These are phyloP conservation scores for Dendrolimus pini DNA, from an alignment of 2,888 invertebrate genomes.

Conservation along the genomic window DNA sequence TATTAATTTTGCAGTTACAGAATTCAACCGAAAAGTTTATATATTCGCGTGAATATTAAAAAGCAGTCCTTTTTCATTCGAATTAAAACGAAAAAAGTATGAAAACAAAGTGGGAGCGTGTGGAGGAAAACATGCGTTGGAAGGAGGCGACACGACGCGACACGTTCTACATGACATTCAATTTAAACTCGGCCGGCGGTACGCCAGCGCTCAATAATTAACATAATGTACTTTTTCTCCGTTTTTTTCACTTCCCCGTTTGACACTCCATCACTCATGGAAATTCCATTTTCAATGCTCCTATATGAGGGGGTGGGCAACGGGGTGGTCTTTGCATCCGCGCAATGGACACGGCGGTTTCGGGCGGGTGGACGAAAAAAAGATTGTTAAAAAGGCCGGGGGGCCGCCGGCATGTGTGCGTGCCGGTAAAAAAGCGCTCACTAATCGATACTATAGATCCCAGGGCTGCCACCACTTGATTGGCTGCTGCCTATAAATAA, in stretches of 20 bases:
- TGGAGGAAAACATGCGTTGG: conserved; percentile 27
- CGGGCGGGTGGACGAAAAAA: conserved; percentile 72
- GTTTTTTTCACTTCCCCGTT: conserved; percentile 70
- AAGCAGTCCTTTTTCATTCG: background rate
- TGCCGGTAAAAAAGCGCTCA: conserved; percentile 70
- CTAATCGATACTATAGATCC: conserved; percentile 73
- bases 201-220: conserved; percentile 71
- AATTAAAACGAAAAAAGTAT: conserved; percentile 1
- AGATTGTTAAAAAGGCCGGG: conserved; percentile 75
- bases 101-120: conserved; percentile 25
- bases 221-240: conserved; percentile 75
- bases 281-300: conserved; percentile 77
- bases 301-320: conserved; percentile 58
- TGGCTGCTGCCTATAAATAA: too few species aligned
- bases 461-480: too few species aligned
- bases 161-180: conserved; percentile 68
- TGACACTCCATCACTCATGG: conserved; percentile 78
- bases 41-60: background rate
- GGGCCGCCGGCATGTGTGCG: conserved; percentile 68
- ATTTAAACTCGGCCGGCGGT: conserved; percentile 65
- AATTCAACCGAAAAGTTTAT: background rate
- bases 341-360: conserved; percentile 74
- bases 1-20: background rate
- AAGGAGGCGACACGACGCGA: conserved; percentile 19
- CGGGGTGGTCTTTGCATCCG: conserved; percentile 74